Conservation (phyloP, 2,888 invertebrate genomes). For the Nomada flava region DNA sequence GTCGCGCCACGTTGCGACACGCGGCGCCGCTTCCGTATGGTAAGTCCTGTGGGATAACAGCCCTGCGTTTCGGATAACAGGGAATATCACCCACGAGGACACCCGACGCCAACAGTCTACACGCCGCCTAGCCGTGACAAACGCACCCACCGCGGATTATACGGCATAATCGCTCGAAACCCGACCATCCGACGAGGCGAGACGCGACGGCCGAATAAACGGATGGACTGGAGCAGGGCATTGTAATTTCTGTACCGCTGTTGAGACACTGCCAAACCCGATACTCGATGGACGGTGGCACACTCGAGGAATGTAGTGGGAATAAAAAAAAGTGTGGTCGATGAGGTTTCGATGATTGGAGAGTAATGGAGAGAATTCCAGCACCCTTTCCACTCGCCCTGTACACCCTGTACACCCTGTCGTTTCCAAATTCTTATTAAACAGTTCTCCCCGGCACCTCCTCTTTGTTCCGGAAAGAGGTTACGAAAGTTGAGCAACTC, state of each 20-base stretch:
- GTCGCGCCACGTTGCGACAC: slow-evolving; percentile 49
- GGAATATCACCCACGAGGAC: slow-evolving; percentile 80
- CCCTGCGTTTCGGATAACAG: slow-evolving; percentile 83
- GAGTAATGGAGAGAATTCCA: too few species aligned
- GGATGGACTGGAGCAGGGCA: slow-evolving; percentile 5
- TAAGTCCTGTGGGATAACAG: slow-evolving; percentile 83
- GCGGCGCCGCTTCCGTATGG: slow-evolving; percentile 73
- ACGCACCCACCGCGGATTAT: slow-evolving; percentile 81
- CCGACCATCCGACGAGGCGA: slow-evolving; percentile 75
- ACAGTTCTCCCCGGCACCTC: neutral
- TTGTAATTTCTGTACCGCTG: slow-evolving; percentile 74
- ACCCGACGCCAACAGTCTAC: slow-evolving; percentile 67
- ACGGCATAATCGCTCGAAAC: slow-evolving; percentile 83
- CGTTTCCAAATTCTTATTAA: neutral
- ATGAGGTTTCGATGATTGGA: too few species aligned
- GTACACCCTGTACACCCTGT: too few species aligned
- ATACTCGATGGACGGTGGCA: neutral
- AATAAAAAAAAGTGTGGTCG: too few species aligned
- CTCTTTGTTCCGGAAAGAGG: neutral
- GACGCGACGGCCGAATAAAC: slow-evolving; percentile 51
- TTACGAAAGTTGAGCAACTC: neutral
- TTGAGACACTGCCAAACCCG: neutral
- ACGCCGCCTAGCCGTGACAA: slow-evolving; percentile 75
- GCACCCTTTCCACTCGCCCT: too few species aligned
- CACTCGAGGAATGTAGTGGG: too few species aligned